Evolutionary conservation across 2,888 invertebrate genomes (phyloP), one percentile per base, ranked within the genome.

Genomic region (Ophraella communa): DNA sequence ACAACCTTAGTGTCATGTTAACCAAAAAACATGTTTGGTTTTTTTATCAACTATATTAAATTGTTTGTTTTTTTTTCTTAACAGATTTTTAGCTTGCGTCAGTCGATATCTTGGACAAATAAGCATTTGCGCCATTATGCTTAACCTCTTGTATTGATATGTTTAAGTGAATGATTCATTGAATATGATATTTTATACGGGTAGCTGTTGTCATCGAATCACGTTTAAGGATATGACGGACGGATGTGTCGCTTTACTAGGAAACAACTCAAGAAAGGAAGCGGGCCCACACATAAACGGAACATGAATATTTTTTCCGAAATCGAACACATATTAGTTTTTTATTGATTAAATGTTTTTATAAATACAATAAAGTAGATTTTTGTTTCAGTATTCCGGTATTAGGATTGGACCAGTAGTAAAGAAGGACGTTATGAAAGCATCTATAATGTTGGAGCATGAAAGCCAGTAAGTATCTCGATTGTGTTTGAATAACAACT

Each of bases 341-440:
- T n/a, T n/a, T n/a, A n/a, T n/a, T n/a, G n/a, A n/a, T n/a, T n/a
- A n/a, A n/a, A n/a, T n/a, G n/a, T n/a, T n/a, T n/a, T n/a, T n/a
- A n/a, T n/a, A n/a, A n/a, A n/a, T n/a, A n/a, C n/a, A n/a, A n/a
- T 42, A 42, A 42, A 17, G 17, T 42, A 17, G 14, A 7, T 69
- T 62, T 72, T 77, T 76, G 71, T 88, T 89, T 42, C 88, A 96
- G 95, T 98, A 97, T 83, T 93, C 96, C 49, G 96, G 96, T 62
- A 98, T 99, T 80, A 93, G 98, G 77, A 99, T 99, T 84, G 99
- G 99, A 11, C 99, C 99, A 27, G 98, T 99, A 59, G 99, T 98
- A 76, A 98, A 96, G 83, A 94, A 95, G 80, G 99, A 99, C 84
- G 97, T 99, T 45, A 98, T 98, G 95, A 98, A 96, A 81, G 98